Evolutionary conservation across 2,113 vertebrate genomes (phyloP).

Genomic region (Grallaria varia): DNA sequence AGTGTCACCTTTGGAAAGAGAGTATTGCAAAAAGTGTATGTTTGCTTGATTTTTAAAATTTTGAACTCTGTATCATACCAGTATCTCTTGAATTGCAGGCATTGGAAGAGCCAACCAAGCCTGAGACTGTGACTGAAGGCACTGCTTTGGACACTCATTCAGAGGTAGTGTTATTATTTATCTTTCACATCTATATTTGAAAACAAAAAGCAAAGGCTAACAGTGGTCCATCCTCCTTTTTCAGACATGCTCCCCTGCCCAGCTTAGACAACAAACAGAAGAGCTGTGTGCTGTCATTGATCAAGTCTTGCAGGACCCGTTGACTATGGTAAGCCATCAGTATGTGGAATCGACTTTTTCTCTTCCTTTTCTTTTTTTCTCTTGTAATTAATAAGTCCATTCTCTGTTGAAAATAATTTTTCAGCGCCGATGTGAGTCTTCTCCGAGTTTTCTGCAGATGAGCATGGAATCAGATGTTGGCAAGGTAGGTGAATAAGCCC

Average conservation of each 20-base stretch:
- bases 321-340: constrained; percentile 76
- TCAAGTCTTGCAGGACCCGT: constrained; percentile 84
- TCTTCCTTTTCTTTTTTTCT: neutral
- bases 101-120: constrained; percentile 76
- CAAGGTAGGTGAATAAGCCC: constrained; percentile 77
- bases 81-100: constrained; percentile 72
- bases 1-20: neutral
- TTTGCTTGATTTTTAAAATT: neutral
- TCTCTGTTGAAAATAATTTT: constrained; percentile 30
- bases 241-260: constrained; percentile 89
- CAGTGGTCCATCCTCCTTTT: constrained; percentile 30
- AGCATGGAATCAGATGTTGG: constrained; percentile 43
- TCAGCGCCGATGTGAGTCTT: constrained; percentile 68
- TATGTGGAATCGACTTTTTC: neutral
- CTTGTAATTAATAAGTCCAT: neutral
- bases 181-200: neutral
- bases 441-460: constrained; percentile 70
- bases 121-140: constrained; percentile 25
- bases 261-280: constrained; percentile 89
- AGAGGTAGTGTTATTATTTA: constrained; percentile 71
- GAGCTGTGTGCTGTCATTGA: constrained; percentile 92
- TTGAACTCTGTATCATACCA: neutral
- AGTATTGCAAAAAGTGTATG: neutral
- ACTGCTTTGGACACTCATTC: constrained; percentile 72
- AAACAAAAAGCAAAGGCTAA: neutral